Conservation (phyloP, 2,888 invertebrate species). For the Sipha maydis region DNA sequence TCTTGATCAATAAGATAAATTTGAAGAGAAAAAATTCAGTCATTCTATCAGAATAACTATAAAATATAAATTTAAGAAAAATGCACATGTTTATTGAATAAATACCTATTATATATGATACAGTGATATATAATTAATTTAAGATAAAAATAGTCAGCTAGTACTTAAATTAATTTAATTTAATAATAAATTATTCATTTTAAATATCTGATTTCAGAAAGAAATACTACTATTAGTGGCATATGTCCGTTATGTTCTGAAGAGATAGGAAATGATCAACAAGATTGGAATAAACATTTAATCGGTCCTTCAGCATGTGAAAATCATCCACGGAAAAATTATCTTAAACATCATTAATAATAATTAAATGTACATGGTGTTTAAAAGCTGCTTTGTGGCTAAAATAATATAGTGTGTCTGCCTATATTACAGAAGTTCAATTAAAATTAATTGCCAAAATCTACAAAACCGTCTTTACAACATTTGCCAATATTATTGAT, state of each 20-base stretch:
- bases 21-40: too few relatives aligned
- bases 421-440: background rate
- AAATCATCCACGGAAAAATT: constrained; percentile 53
- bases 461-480: constrained; percentile 26
- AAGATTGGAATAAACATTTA: constrained; percentile 55
- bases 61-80: too few relatives aligned
- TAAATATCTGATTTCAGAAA: constrained; percentile 14
- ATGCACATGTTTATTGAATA: too few relatives aligned
- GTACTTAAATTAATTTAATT: too few relatives aligned
- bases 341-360: constrained; percentile 25
- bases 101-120: too few relatives aligned
- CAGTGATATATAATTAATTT: too few relatives aligned
- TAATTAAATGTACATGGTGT: background rate
- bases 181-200: too few relatives aligned
- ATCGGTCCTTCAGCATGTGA: constrained; percentile 27
- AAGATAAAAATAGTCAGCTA: too few relatives aligned
- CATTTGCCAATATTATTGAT: constrained; percentile 39
- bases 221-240: constrained; percentile 23
- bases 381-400: background rate
- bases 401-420: background rate
- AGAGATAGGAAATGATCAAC: constrained; percentile 37
- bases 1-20: too few relatives aligned
- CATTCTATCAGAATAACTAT: too few relatives aligned
- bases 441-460: constrained; percentile 34
- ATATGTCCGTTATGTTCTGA: constrained; percentile 38